Evolutionary conservation across 2,797 vertebrate genomes (phyloP).

Genomic region (Steatocranus sp.): DNA sequence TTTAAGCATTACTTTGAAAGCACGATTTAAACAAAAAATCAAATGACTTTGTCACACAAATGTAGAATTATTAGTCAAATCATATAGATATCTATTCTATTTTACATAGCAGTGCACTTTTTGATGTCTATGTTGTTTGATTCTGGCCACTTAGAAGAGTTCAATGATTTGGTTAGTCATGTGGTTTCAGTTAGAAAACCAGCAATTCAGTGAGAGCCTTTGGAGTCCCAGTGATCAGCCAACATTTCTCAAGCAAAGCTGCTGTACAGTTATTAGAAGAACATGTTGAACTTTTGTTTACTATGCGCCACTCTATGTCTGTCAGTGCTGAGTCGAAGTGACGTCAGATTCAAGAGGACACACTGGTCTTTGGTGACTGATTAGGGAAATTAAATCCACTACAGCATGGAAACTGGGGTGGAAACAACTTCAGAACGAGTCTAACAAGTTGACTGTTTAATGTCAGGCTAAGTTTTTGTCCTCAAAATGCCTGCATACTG

Average conservation of each 20-base stretch:
- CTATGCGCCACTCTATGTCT: accelerated
- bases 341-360: background rate
- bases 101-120: background rate
- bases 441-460: background rate
- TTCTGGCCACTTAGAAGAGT: background rate
- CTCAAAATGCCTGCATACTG: background rate
- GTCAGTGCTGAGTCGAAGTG: accelerated
- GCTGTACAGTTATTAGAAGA: background rate
- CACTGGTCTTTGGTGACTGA: background rate
- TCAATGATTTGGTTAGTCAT: background rate
- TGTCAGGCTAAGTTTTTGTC: background rate
- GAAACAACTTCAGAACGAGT: background rate
- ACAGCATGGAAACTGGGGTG: accelerated
- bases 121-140: background rate
- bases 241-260: accelerated
- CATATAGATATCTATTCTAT: background rate
- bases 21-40: accelerated
- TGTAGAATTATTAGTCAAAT: background rate
- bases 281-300: background rate
- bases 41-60: background rate
- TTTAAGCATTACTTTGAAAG: background rate
- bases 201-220: background rate
- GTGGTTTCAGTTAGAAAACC: background rate
- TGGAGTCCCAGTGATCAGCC: background rate
- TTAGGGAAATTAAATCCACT: background rate